Conservation (phyloP, 2,797 vertebrate species). For the Manis javanica region DNA sequence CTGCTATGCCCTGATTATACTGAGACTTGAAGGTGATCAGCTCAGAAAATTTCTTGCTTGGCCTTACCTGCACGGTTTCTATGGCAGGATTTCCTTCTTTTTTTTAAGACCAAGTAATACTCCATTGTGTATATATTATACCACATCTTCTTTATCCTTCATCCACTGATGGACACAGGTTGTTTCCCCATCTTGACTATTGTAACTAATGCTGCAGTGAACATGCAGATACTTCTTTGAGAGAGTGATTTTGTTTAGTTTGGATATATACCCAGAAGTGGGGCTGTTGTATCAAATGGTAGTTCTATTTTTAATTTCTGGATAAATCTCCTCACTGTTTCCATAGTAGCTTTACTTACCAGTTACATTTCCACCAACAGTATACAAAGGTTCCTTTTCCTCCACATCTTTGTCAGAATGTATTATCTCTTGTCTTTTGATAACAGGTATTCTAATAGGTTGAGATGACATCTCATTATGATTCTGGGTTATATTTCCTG, state of each 20-base stretch:
- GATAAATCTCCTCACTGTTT: neutral
- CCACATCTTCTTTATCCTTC: neutral
- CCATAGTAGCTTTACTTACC: neutral
- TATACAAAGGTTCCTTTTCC: neutral
- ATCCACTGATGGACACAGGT: neutral
- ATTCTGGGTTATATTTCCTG: neutral
- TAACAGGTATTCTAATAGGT: neutral
- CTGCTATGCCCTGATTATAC: neutral
- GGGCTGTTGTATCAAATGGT: neutral
- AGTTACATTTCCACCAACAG: neutral
- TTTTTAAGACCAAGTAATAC: neutral
- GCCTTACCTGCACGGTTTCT: neutral
- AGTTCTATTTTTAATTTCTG: neutral
- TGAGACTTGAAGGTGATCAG: neutral
- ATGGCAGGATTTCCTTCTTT: neutral
- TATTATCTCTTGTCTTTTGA: neutral
- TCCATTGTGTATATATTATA: neutral
- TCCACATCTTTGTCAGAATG: neutral
- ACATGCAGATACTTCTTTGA: neutral
- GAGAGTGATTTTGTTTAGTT: neutral
- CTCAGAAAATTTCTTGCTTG: neutral
- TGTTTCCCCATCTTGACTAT: neutral
- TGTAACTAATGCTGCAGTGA: neutral
- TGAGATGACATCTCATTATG: neutral
- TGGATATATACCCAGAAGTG: neutral